These are phyloP conservation scores for Patella depressa DNA, from an alignment of 2,888 invertebrate genomes.

Conservation along the genomic window DNA sequence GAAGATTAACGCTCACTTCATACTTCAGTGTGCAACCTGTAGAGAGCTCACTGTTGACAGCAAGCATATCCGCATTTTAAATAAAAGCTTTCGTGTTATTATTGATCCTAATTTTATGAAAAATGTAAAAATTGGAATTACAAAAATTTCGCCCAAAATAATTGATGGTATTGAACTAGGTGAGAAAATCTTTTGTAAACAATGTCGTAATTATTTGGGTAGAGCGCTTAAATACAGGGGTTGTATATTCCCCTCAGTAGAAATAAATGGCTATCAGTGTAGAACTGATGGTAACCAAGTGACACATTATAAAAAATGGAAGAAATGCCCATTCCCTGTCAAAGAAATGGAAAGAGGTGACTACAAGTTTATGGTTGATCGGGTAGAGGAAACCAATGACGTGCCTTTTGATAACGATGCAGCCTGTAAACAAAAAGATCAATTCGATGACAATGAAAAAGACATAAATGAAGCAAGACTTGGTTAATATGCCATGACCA, in stretches of 20 bases:
- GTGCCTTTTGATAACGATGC: not conserved
- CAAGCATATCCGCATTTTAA: constrained; percentile 22
- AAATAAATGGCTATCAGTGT: constrained; percentile 37
- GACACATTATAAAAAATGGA: constrained; percentile 41
- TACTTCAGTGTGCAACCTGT: constrained; percentile 27
- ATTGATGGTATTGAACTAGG: constrained; percentile 32
- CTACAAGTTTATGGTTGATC: constrained; percentile 1
- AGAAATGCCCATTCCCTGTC: constrained; percentile 41
- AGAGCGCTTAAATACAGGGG: constrained; percentile 36
- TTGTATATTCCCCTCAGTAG: constrained; percentile 37
- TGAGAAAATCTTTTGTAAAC: constrained; percentile 42
- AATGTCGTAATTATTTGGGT: constrained; percentile 44
- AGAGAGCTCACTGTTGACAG: constrained; percentile 15
- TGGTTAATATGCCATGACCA: too few species aligned
- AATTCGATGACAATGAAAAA: too few species aligned
- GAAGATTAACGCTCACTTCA: constrained; percentile 18
- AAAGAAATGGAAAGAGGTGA: constrained; percentile 19
- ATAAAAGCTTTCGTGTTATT: constrained; percentile 23
- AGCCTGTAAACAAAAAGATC: too few species aligned
- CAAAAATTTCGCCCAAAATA: constrained; percentile 13
- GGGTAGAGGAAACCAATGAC: not conserved
- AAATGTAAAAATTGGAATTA: constrained; percentile 27
- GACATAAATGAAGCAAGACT: too few species aligned
- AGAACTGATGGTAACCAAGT: constrained; percentile 19
- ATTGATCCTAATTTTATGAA: constrained; percentile 21